Base-by-base conservation (phyloP, 2,113 vertebrate genomes). In the Pseudorasbora parva region DNA sequence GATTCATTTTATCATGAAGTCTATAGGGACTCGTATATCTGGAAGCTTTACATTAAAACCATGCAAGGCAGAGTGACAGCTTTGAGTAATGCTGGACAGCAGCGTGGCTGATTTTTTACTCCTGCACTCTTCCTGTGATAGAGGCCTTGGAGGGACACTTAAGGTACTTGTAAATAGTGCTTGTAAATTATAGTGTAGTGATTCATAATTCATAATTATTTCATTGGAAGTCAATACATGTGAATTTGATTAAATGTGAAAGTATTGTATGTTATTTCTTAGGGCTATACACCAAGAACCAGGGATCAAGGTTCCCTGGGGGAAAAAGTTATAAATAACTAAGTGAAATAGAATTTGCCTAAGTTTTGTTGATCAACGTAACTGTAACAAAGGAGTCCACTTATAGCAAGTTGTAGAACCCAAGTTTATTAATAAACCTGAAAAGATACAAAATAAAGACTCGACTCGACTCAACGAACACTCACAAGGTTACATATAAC, bases 81-180 rank as follows among this genome's bases (percentile, higher is more conserved):
- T 60, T 82, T 74, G 68, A 82, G 23, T 59, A 47, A 82, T 73
- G 68, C 27, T 75, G 45, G 25, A 54, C 47, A 33, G 49, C 19
- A 33, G 51, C 41, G 33, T 37, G 64, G 25, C 4, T 21, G 5
- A 76, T 76, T 56, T 9, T n/a, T 51, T 19, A 23, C 1, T 72
- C 11, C 1, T 72, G 69, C 23, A 72, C n/a, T 72, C 10, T 77
- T 41, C 6, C 51, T 76, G 74, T 76, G 51, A 57, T 57, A 23
- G 74, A 76, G 37, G 73, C 30, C 30, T 73, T 74, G 0, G n/a
- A 54, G 19, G n/a, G 45, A 73, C 71, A 64, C 23, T 15, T 25
- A 17, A 73, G 15, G 43, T 45, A 9, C 10, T 45, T 45, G 43
- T 25, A 76, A 23, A 19, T 3, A 17, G 19, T 78, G 33, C 49